phyloP scores from a whole-genome alignment of 2,888 invertebrate genomes.

The Microctonus aethiopoides region DNA sequence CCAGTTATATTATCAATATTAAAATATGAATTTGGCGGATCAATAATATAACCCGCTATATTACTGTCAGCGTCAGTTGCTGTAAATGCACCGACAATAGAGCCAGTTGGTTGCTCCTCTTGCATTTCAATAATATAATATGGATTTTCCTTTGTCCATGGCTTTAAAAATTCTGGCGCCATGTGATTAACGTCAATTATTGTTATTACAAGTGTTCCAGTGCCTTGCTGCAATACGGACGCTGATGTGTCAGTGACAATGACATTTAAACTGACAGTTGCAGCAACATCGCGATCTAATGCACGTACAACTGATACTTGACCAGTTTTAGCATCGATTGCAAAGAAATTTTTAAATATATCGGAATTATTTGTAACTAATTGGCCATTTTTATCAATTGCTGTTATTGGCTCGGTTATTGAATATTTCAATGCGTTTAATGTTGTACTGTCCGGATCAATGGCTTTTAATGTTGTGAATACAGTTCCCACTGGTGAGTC shows the following conservation, averaged over 20 bases:
- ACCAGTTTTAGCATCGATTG: slow-evolving; percentile 73
- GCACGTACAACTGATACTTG: slow-evolving; percentile 74
- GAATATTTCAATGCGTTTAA: slow-evolving; percentile 76
- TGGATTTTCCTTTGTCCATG: slow-evolving; percentile 77
- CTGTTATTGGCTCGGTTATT: slow-evolving; percentile 78
- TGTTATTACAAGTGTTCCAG: slow-evolving; percentile 75
- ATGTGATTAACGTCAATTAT: slow-evolving; percentile 73
- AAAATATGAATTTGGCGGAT: slow-evolving; percentile 81
- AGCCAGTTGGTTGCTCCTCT: slow-evolving; percentile 86
- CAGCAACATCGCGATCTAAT: slow-evolving; percentile 77
- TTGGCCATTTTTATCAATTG: slow-evolving; percentile 85
- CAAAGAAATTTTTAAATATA: slow-evolving; percentile 74
- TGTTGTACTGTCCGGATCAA: slow-evolving; percentile 82
- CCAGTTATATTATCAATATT: slow-evolving; percentile 84
- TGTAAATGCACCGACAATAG: slow-evolving; percentile 79
- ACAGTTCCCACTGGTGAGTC: slow-evolving; percentile 79
- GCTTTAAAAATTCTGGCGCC: slow-evolving; percentile 74
- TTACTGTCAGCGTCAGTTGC: slow-evolving; percentile 87
- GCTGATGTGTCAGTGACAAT: slow-evolving; percentile 86
- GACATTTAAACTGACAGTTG: slow-evolving; percentile 82
- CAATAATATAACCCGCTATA: slow-evolving; percentile 79
- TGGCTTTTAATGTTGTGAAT: slow-evolving; percentile 78
- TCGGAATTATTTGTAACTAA: slow-evolving; percentile 69
- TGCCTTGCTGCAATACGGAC: slow-evolving; percentile 78
- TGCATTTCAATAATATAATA: slow-evolving; percentile 75